A percentile compares a stretch with the other conserved stretches of the same genome.
Conservation (phyloP, 2,888 invertebrate genomes). For the Colostygia pectinataria region DNA sequence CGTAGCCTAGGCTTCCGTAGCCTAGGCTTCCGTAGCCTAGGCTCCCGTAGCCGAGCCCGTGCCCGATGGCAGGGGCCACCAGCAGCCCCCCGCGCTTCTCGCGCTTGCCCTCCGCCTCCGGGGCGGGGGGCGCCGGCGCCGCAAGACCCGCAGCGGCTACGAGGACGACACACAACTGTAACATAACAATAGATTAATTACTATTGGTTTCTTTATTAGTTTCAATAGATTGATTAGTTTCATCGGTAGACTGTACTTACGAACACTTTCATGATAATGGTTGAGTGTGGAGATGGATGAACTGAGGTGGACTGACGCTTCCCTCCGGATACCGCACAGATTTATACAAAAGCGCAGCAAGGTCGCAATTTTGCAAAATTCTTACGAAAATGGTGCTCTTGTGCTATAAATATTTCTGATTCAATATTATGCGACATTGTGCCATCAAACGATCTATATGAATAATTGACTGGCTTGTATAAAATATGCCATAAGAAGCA, state of each 20-base stretch:
- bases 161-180: constrained; percentile 45
- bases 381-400: constrained; percentile 36
- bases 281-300: constrained; percentile 14
- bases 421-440: constrained; percentile 25
- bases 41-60: constrained; percentile 19
- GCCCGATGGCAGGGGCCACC: constrained; percentile 16
- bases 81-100: constrained; percentile 46
- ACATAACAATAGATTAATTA: neutral
- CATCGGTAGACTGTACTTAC: constrained; percentile 41
- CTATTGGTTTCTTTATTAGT: neutral
- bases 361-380: constrained; percentile 40
- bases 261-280: constrained; percentile 45
- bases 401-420: constrained; percentile 27
- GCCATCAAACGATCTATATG: constrained; percentile 14
- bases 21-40: constrained; percentile 27
- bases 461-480: constrained; percentile 1
- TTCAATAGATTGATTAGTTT: no score
- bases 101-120: constrained; percentile 37
- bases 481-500: neutral
- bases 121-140: constrained; percentile 32
- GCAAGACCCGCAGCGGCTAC: constrained; percentile 44
- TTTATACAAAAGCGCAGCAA: constrained; percentile 37
- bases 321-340: constrained; percentile 18
- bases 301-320: constrained; percentile 32
- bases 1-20: constrained; percentile 29